Percentiles rank a stretch among this genome's conserved stretches.
Conservation (phyloP, 2,888 invertebrate genomes). For the Pseudococcus viburni region DNA sequence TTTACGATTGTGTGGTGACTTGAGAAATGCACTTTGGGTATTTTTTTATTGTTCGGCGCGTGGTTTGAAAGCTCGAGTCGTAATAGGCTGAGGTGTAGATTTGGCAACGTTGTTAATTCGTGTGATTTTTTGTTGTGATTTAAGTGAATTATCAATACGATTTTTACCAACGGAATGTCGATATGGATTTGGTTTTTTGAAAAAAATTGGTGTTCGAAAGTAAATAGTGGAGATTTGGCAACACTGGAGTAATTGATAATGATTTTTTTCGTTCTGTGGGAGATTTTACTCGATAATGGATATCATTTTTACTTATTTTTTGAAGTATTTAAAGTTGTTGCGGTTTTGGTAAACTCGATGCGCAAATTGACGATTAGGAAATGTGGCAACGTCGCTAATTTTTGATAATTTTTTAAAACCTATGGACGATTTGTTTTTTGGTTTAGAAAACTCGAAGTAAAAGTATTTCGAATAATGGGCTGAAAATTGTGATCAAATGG, state of each 20-base stretch:
- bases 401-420: background rate
- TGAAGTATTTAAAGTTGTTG: no score
- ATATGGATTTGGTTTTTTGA: background rate
- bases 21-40: background rate
- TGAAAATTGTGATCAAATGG: no score
- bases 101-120: constrained; percentile 7
- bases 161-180: background rate
- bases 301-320: background rate
- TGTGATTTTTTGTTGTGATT: background rate
- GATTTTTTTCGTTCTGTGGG: background rate
- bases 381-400: background rate
- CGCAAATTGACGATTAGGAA: background rate
- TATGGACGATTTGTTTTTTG: background rate
- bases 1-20: background rate
- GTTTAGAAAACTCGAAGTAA: background rate
- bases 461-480: no score
- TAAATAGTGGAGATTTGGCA: background rate
- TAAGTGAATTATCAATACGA: background rate
- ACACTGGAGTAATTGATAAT: background rate
- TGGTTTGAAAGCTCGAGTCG: background rate
- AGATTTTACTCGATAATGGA: background rate
- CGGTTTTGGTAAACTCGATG: no score
- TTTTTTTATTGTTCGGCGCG: background rate
- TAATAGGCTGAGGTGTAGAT: background rate
- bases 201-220: no score